Evolutionary conservation across 2,797 vertebrate genomes (phyloP), one percentile per base, ranked within the genome.

Genomic region (Xyrichtys novacula): DNA sequence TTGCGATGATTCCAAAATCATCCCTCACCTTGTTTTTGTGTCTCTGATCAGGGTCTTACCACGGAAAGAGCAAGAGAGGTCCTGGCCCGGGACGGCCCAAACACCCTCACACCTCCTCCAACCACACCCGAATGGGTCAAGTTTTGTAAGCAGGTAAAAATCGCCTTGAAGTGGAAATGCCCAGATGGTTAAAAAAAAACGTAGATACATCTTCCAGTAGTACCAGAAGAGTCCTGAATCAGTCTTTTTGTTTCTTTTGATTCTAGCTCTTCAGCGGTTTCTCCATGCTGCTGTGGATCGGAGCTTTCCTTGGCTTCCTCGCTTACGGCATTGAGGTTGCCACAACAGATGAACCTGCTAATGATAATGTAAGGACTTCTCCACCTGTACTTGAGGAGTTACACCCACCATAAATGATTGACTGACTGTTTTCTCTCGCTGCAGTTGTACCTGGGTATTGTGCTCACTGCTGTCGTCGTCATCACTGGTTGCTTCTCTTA

Each of bases 401-500:
- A n/a, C n/a, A n/a, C n/a, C n/a, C n/a, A n/a, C n/a, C n/a, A n/a
- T n/a, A 34, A 23, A 38, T 25, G 1, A 25, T 19, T 29, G 6
- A 53, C 5, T 14, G 6, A 8, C 19, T 7, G 19, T 6, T 56
- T 25, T 39, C 2, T 50, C 36, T 67, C 7, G 17, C 63, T 81
- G 4, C 65, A 98, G 96, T 87, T 98, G 69, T 98, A 97, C 71
- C 93, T 98, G 28, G 97, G 97, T 56, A 79, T 99, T 36, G 97
- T 98, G 70, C 92, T 99, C 15, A 92, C 97, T 6, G 97, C 96
- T 68, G 97, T 99, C 0, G 97, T 99, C 85, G 98, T 99, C 92
- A 96, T 99, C 92, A 99, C 97, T 75, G 97, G 97, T 25, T 98
- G 97, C 50, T 99, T 99, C 94, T 99, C 97, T 20, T 99, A 99